These are phyloP conservation scores for Oreochromis niloticus DNA, from an alignment of 2,113 vertebrate genomes.

Conservation along the genomic window DNA sequence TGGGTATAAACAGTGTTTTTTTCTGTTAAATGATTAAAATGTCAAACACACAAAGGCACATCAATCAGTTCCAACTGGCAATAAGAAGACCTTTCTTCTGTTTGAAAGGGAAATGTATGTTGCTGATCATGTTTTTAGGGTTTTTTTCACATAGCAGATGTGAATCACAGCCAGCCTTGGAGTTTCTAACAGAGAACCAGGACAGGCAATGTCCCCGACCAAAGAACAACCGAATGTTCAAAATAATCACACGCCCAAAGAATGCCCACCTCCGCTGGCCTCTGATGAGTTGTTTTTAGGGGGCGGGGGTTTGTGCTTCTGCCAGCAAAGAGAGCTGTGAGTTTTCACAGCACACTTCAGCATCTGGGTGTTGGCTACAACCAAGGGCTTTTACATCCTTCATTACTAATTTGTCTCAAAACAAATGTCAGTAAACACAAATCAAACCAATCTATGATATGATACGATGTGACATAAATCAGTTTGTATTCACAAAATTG, in stretches of 20 bases:
- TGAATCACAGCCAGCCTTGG: conserved; percentile 3
- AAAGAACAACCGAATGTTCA: not conserved
- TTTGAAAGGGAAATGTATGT: not conserved
- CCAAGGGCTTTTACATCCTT: not conserved
- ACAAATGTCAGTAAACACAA: not conserved
- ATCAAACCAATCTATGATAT: not conserved
- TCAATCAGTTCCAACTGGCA: not conserved
- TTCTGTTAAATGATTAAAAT: conserved; percentile 19
- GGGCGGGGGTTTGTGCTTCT: not conserved
- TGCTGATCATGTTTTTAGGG: not conserved
- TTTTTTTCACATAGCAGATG: not conserved
- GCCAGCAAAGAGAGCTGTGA: not conserved
- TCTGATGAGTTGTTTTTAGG: not conserved
- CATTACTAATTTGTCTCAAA: not conserved
- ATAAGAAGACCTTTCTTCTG: not conserved
- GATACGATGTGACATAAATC: not conserved
- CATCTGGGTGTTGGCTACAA: not conserved
- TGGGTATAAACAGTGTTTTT: not conserved
- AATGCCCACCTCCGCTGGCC: not conserved
- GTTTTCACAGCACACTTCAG: not conserved
- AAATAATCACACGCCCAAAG: not conserved
- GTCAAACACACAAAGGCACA: not conserved
- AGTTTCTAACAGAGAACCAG: not conserved
- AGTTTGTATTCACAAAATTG: not conserved
- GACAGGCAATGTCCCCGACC: conserved; percentile 1